Conservation (phyloP, 2,113 vertebrate species). For the Notechis scutatus region DNA sequence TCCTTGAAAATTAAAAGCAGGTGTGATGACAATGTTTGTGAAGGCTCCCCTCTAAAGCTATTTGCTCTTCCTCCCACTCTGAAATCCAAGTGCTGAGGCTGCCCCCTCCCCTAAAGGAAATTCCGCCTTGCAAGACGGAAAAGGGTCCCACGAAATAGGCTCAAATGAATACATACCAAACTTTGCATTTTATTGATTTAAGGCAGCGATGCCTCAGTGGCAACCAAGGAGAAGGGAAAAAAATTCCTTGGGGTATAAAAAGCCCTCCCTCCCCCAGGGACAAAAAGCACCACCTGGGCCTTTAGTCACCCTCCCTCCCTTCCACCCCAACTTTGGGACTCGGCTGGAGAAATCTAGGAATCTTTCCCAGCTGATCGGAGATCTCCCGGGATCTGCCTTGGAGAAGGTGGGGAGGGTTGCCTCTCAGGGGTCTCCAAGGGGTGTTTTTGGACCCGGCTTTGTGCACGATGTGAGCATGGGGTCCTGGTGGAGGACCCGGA, state of each 20-base stretch:
- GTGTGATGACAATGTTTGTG: neutral
- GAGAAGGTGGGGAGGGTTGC: neutral
- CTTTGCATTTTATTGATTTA: neutral
- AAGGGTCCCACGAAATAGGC: neutral
- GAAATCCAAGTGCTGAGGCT: neutral
- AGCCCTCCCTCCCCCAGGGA: fast-evolving
- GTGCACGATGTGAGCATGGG: neutral
- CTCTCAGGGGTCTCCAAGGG: neutral
- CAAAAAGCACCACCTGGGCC: neutral
- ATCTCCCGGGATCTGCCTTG: neutral
- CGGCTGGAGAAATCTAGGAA: neutral
- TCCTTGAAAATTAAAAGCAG: neutral
- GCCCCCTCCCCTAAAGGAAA: neutral
- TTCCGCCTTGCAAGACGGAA: neutral
- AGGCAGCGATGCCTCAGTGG: neutral
- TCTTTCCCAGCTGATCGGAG: neutral
- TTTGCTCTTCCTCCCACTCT: neutral
- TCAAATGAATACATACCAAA: neutral
- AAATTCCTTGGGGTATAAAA: neutral
- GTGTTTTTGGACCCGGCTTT: neutral
- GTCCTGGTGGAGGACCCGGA: neutral
- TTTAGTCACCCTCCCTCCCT: neutral
- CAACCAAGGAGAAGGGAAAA: neutral
- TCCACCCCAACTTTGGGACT: neutral
- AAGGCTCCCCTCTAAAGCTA: neutral